These are phyloP conservation scores for Macroglossus sobrinus DNA, from an alignment of 2,113 vertebrate species.

Conservation along the genomic window DNA sequence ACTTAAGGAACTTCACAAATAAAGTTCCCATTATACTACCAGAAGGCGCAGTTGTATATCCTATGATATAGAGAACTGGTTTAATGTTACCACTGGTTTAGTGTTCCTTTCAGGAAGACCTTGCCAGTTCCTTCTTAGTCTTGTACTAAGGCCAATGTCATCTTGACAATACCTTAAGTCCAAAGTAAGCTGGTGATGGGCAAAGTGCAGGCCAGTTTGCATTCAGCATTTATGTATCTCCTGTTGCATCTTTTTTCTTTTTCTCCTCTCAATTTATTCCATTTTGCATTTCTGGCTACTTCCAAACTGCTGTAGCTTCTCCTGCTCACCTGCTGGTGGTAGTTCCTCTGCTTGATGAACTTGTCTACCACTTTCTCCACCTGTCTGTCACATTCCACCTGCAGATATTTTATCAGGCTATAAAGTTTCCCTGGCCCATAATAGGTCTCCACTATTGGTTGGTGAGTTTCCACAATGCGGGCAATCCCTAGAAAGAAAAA, in stretches of 20 bases:
- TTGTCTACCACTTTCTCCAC: slow-evolving; percentile 95
- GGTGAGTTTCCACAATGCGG: slow-evolving; percentile 96
- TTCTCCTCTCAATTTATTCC: not conserved
- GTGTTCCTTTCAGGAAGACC: not conserved
- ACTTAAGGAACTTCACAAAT: not conserved
- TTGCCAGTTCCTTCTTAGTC: not conserved
- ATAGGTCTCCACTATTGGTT: slow-evolving; percentile 97
- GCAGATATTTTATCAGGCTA: slow-evolving; percentile 94
- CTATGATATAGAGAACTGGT: not conserved
- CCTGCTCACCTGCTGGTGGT: slow-evolving; percentile 90
- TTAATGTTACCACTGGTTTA: not conserved
- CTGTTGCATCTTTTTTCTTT: not conserved
- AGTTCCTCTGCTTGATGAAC: slow-evolving; percentile 95
- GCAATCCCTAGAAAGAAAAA: slow-evolving; percentile 89
- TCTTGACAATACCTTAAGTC: not conserved
- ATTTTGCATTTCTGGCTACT: not conserved
- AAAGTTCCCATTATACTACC: not conserved
- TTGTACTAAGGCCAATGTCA: not conserved
- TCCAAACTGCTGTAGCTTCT: not conserved
- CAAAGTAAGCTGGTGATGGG: not conserved
- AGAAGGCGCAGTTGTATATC: not conserved
- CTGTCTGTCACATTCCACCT: slow-evolving; percentile 94
- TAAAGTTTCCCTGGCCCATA: slow-evolving; percentile 95
- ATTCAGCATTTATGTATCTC: not conserved
- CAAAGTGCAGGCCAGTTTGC: not conserved